Conservation (phyloP, 1,140 invertebrate species). For the Chymomyza costata region DNA sequence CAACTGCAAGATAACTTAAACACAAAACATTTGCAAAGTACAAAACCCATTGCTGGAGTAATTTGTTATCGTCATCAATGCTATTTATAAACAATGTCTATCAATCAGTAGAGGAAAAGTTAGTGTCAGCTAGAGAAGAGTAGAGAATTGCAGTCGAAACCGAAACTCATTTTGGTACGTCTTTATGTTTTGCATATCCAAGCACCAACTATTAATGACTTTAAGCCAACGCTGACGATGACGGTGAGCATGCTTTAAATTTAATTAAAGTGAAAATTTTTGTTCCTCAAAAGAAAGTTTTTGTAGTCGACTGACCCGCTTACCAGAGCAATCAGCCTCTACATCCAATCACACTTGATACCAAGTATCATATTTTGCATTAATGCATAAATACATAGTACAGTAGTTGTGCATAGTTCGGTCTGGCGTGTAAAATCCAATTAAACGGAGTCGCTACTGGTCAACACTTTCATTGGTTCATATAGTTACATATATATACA, state of each 20-base stretch:
- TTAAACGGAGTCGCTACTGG: conserved; percentile 31
- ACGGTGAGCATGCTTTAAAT: conserved; percentile 67
- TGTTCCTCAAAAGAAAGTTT: conserved; percentile 60
- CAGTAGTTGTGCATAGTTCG: too few relatives aligned
- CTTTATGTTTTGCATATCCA: conserved; percentile 58
- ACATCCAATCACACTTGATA: conserved; percentile 22
- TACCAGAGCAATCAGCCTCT: conserved; percentile 19
- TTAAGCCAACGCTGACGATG: conserved; percentile 13
- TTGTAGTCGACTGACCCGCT: conserved; percentile 5
- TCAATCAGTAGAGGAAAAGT: neutral
- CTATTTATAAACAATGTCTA: conserved; percentile 23
- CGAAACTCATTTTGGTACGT: conserved; percentile 40
- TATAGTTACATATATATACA: neutral
- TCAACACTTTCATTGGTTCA: too few relatives aligned
- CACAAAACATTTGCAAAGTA: too few relatives aligned
- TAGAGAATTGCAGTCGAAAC: conserved; percentile 32
- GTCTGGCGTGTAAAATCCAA: conserved; percentile 44
- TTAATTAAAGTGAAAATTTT: conserved; percentile 72
- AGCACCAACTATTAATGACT: conserved; percentile 40
- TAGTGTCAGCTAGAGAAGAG: neutral
- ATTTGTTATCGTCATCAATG: too few relatives aligned
- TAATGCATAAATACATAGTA: conserved; percentile 27
- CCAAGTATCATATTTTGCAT: conserved; percentile 48
- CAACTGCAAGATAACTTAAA: too few relatives aligned
- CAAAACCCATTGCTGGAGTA: too few relatives aligned